These are phyloP conservation scores for Machimus rusticus DNA, from an alignment of 2,888 invertebrate genomes.

Conservation along the genomic window DNA sequence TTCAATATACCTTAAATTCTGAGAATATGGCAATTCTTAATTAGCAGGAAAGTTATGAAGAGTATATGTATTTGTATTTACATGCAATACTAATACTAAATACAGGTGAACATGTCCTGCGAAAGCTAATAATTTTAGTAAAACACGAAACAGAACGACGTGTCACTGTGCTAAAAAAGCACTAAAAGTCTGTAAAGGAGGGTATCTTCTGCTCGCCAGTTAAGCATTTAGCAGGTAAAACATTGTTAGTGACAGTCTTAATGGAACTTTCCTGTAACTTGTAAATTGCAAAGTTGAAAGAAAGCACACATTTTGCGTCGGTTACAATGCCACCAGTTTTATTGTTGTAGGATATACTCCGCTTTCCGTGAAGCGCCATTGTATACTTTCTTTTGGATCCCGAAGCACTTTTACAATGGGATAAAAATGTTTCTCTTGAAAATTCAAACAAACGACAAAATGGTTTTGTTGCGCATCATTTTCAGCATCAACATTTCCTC, in stretches of 20 bases:
- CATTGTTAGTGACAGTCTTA: slow-evolving; percentile 15
- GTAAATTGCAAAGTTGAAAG: slow-evolving; percentile 10
- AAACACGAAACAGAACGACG: not conserved
- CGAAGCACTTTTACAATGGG: not conserved
- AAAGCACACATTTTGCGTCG: not conserved
- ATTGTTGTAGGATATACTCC: not conserved
- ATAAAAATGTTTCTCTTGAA: not conserved
- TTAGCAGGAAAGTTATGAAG: not conserved
- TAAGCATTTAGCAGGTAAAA: slow-evolving; percentile 23
- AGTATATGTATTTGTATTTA: not conserved
- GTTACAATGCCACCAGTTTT: not conserved
- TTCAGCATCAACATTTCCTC: not conserved
- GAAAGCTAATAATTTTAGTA: not conserved
- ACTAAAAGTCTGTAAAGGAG: not conserved
- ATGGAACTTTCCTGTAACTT: slow-evolving; percentile 16
- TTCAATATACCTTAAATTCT: too few species aligned
- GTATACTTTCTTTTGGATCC: not conserved
- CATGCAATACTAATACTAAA: not conserved
- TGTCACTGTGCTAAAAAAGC: not conserved
- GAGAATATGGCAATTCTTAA: not conserved
- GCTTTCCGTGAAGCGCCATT: not conserved
- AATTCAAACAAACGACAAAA: slow-evolving; percentile 7
- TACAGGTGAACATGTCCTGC: not conserved
- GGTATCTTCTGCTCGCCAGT: not conserved
- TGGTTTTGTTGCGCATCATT: not conserved